phyloP scores from a whole-genome alignment of 2,888 invertebrate species.

The Temnothorax rugatulus region DNA sequence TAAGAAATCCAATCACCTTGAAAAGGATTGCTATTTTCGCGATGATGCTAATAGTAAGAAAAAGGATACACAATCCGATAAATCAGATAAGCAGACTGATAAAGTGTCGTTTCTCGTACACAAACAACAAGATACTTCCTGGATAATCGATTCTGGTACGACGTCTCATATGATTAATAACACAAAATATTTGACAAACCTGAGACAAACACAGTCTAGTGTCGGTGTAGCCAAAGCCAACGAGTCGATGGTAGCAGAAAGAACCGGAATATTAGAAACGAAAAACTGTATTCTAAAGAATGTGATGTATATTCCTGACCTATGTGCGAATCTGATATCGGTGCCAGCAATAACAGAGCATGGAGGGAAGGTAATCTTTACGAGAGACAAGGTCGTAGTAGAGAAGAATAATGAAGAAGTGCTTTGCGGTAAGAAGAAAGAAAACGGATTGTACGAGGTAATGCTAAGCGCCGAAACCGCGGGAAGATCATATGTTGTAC shows the following conservation, averaged over 20 bases:
- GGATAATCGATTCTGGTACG: background rate
- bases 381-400: background rate
- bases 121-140: background rate
- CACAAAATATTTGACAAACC: background rate
- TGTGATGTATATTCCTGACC: background rate
- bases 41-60: background rate
- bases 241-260: background rate
- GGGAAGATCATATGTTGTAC: too few relatives aligned
- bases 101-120: background rate
- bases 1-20: background rate
- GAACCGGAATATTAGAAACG: background rate
- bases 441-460: too few relatives aligned
- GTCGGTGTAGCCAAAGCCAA: background rate
- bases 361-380: background rate
- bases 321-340: background rate
- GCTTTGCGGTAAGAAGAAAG: background rate
- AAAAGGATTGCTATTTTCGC: background rate
- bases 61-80: background rate
- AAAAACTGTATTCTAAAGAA: background rate
- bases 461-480: too few relatives aligned
- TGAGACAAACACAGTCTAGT: background rate
- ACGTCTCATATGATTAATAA: constrained; percentile 8
- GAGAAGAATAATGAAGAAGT: background rate
- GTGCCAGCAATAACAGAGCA: background rate
- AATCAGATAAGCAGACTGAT: background rate